These are phyloP conservation scores for Seriola quinqueradiata DNA, from an alignment of 2,113 vertebrate species.

Conservation along the genomic window DNA sequence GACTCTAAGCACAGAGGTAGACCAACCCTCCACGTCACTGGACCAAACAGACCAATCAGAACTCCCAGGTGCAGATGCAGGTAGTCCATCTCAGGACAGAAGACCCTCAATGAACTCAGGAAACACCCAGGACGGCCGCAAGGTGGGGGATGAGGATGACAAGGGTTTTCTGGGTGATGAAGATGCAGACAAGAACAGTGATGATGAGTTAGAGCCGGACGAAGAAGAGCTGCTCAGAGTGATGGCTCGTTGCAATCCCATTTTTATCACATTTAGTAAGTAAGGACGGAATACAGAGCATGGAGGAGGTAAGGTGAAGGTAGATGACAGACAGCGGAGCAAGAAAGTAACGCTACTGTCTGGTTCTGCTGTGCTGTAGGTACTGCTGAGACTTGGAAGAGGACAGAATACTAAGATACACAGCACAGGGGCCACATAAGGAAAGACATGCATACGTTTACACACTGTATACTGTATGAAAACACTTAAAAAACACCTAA, in stretches of 20 bases:
- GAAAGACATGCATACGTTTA: background rate
- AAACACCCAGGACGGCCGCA: slow-evolving; percentile 5
- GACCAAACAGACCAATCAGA: slow-evolving; percentile 48
- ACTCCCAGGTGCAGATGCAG: background rate
- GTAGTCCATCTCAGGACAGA: slow-evolving; percentile 18
- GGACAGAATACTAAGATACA: background rate
- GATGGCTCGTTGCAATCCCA: slow-evolving; percentile 67
- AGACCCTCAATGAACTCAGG: slow-evolving; percentile 27
- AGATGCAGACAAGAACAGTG: slow-evolving; percentile 59
- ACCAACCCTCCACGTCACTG: slow-evolving; percentile 63
- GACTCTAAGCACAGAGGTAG: slow-evolving; percentile 22
- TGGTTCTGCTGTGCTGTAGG: slow-evolving; percentile 21
- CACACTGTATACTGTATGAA: background rate
- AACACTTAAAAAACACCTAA: slow-evolving; percentile 1
- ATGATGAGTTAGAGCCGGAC: slow-evolving; percentile 62
- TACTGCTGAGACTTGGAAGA: slow-evolving; percentile 11
- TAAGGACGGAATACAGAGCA: slow-evolving; percentile 39
- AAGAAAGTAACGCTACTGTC: slow-evolving; percentile 19
- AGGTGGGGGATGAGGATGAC: slow-evolving; percentile 15
- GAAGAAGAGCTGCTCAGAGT: slow-evolving; percentile 76
- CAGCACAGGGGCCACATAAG: background rate
- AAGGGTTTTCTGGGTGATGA: slow-evolving; percentile 58
- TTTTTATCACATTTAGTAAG: slow-evolving; percentile 71
- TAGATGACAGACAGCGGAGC: slow-evolving; percentile 1
- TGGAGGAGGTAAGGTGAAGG: slow-evolving; percentile 27